Evolutionary conservation across 2,797 vertebrate genomes (phyloP), one percentile per base, ranked within the genome.

Genomic region (Gobio occitaniae): DNA sequence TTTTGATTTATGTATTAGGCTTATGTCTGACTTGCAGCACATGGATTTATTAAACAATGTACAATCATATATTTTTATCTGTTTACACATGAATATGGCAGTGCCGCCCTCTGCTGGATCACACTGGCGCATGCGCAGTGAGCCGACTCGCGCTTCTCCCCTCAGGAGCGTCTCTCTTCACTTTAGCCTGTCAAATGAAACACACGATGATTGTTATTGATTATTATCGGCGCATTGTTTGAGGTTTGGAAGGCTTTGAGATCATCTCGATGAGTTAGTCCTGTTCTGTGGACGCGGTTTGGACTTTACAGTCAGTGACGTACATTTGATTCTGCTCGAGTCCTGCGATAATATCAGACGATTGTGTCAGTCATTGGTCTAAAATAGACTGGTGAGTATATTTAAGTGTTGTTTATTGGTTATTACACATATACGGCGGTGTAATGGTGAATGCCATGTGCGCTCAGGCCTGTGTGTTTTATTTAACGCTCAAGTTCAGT

Each of bases 71-170:
- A 56, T 59, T n/a, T 11, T 4, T 21, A 56, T 56, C 54, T 10
- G 19, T n/a, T 59, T 11, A 4, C 56, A n/a, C 9, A 25, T 25
- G 25, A 25, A 25, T 25, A 25, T 25, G 25, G 25, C 69, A 21
- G 69, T 29, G 71, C 16, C 71, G 47, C 47, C 71, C 70, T 74
- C 71, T 52, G 47, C 48, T 32, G 71, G 71, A 52, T 52, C 47
- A 2, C 15, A 9, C 15, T 0, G 32, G 47, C 47, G 4, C 52
- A 75, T 54, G 72, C 72, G 72, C 50, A 75, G 47, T 50, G 25
- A 32, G 52, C 1, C 25, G 61, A 25, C 6, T 36, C 12, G 29
- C 17, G 10, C 50, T 36, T 29, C 72, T 47, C 41, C 32, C 12
- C 6, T 71, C 69, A 16, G 6, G 12, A 0, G 9, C 72, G 10